phyloP scores from a whole-genome alignment of 2,888 invertebrate species.

The Amaurobius ferox region DNA sequence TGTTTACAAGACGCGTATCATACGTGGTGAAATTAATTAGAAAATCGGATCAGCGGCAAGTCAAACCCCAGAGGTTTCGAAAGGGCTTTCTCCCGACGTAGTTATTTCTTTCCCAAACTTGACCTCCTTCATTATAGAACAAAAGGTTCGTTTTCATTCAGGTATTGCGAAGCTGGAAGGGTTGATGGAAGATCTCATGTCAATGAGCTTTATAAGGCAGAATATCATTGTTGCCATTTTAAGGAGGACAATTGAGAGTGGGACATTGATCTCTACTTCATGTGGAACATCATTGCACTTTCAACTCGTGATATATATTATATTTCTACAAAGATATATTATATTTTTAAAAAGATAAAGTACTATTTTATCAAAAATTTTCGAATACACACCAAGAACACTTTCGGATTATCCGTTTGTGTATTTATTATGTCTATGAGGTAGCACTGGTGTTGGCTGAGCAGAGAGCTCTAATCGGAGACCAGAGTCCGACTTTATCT shows the following conservation, averaged over 20 bases:
- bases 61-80: constrained; percentile 43
- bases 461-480: no score
- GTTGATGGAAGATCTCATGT: neutral
- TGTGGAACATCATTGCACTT: neutral
- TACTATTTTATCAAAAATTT: no score
- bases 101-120: constrained; percentile 23
- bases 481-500: no score
- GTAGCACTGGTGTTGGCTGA: no score
- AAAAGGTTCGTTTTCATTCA: neutral
- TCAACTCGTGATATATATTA: no score
- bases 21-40: neutral
- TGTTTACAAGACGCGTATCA: neutral
- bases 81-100: constrained; percentile 20
- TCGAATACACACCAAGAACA: no score
- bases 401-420: no score
- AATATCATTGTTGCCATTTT: neutral
- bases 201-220: neutral
- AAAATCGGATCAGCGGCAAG: constrained; percentile 14
- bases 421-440: no score
- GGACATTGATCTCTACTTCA: constrained; percentile 1
- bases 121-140: constrained; percentile 34
- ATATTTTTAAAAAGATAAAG: no score
- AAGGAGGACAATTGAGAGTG: no score
- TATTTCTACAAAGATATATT: no score
- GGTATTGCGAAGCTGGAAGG: neutral